Conservation (phyloP, 1,140 invertebrate genomes). For the Tetraneura akinire region DNA sequence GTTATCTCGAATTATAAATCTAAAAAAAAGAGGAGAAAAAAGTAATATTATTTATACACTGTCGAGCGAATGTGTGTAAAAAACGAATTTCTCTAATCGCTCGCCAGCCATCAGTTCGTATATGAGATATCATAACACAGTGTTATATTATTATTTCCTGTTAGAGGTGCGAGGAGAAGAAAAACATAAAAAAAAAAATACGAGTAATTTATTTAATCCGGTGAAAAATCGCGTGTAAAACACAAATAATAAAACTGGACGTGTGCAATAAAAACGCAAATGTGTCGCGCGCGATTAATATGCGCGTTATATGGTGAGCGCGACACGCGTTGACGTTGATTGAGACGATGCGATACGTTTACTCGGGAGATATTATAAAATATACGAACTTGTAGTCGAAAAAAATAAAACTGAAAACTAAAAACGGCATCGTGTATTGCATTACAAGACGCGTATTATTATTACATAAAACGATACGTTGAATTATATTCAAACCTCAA, state of each 20-base stretch:
- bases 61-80: neutral
- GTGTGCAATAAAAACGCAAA: neutral
- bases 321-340: constrained; percentile 29
- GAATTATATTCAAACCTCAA: too few relatives aligned
- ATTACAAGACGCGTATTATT: neutral
- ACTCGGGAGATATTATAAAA: neutral
- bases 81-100: neutral
- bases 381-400: neutral
- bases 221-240: constrained; percentile 21
- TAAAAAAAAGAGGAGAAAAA: too few relatives aligned
- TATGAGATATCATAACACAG: too few relatives aligned
- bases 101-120: neutral
- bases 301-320: neutral
- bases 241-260: neutral
- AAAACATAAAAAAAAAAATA: neutral
- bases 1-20: too few relatives aligned
- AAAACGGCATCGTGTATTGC: neutral
- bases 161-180: neutral
- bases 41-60: too few relatives aligned
- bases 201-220: constrained; percentile 12
- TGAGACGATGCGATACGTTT: constrained; percentile 32
- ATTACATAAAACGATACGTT: neutral
- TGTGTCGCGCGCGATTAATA: neutral
- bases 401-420: neutral
- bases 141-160: constrained; percentile 25